phyloP scores from a whole-genome alignment of 2,888 invertebrate genomes.

The Synergus japonicus region DNA sequence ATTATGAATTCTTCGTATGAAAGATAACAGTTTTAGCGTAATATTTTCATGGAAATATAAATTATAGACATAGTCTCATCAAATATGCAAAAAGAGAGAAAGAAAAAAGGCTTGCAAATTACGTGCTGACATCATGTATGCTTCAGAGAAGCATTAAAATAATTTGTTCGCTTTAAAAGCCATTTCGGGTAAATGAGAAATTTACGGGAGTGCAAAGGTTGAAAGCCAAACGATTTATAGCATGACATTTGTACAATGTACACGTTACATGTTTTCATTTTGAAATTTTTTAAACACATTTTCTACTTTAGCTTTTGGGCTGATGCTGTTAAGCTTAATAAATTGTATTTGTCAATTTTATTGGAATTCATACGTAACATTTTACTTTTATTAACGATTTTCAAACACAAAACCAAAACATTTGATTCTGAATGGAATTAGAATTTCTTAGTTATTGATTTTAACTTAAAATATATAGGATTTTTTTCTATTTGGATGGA shows the following conservation, averaged over 20 bases:
- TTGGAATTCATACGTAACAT: background rate
- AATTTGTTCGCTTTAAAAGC: constrained; percentile 14
- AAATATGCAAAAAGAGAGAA: background rate
- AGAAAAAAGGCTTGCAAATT: background rate
- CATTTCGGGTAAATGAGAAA: constrained; percentile 13
- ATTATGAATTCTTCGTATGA: background rate
- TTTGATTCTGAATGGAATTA: background rate
- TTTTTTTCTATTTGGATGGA: too few relatives aligned
- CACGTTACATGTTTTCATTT: background rate
- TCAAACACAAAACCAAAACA: background rate
- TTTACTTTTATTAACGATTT: background rate
- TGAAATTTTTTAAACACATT: background rate
- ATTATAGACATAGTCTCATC: background rate
- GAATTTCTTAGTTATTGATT: background rate
- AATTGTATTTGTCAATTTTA: constrained; percentile 11
- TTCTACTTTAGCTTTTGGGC: background rate
- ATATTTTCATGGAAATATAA: background rate
- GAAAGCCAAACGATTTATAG: background rate
- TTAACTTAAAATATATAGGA: too few relatives aligned
- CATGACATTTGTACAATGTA: background rate
- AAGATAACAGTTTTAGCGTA: background rate
- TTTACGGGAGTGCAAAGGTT: constrained; percentile 13
- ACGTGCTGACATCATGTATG: constrained; percentile 1
- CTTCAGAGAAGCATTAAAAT: constrained; percentile 15
- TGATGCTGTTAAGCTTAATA: background rate